These are phyloP conservation scores for Hypena proboscidalis DNA, from an alignment of 2,888 invertebrate genomes.

Conservation along the genomic window DNA sequence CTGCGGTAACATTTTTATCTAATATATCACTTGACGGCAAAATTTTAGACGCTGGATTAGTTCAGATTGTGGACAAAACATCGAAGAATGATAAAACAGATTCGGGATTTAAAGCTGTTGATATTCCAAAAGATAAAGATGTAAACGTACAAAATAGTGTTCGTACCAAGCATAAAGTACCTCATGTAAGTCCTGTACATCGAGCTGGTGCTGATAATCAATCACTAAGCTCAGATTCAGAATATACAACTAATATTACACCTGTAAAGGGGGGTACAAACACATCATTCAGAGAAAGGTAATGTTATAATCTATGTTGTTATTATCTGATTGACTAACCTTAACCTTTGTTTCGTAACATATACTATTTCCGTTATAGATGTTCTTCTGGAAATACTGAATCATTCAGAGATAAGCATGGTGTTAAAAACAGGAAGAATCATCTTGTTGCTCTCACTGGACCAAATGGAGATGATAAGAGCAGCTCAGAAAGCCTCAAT, in stretches of 20 bases:
- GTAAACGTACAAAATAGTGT: slow-evolving; percentile 51
- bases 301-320: no score
- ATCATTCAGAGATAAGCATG: slow-evolving; percentile 71
- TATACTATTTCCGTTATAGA: slow-evolving; percentile 46
- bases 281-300: slow-evolving; percentile 87
- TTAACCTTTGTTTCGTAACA: no score
- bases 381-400: slow-evolving; percentile 73
- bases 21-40: slow-evolving; percentile 98
- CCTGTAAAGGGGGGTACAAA: slow-evolving; percentile 83
- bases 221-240: slow-evolving; percentile 91
- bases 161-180: slow-evolving; percentile 64
- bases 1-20: slow-evolving; percentile 96
- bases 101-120: slow-evolving; percentile 47
- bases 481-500: slow-evolving; percentile 93
- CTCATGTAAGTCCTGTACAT: slow-evolving; percentile 69
- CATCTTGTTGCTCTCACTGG: slow-evolving; percentile 81
- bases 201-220: slow-evolving; percentile 76
- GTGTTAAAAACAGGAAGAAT: slow-evolving; percentile 64
- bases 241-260: slow-evolving; percentile 87
- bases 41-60: slow-evolving; percentile 88
- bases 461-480: slow-evolving; percentile 87
- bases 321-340: no score
- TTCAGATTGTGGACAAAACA: slow-evolving; percentile 57
- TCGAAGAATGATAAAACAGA: slow-evolving; percentile 59
- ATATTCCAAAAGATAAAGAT: slow-evolving; percentile 60